Evolutionary conservation across 2,797 vertebrate genomes (phyloP), one percentile per base, ranked within the genome.

Genomic region (Periparus ater): DNA sequence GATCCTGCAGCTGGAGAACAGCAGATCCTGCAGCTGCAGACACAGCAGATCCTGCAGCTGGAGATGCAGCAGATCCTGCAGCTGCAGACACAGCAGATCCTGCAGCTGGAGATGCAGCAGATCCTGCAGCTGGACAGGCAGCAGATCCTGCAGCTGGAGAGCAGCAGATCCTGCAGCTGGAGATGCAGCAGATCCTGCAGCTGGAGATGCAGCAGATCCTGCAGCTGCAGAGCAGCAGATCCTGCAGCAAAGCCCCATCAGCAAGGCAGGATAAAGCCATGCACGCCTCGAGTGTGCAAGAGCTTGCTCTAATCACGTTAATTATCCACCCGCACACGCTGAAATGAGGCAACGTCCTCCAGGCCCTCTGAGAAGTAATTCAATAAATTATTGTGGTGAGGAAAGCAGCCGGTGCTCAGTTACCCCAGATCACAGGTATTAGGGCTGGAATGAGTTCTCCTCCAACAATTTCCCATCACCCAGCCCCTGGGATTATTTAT

Each of bases 241-340:
- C 2, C 1, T 2, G 9, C 11, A 29, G 7, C 3, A 4, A 8
- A 26, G 13, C 26, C 51, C 2, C 44, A 3, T 1, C 53, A 57
- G 72, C 23, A 9, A 13, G 48, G 17, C 29, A 36, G 36, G 17
- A 29, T 7, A 2, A 32, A 76, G 3, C 26, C 26, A 0, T 3
- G 19, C 29, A 1, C 17, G 6, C 18, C n/a, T 38, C 34, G 7
- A 11, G 47, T 5, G 51, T 53, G 71, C 38, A 13, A 5, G 3
- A 30, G 58, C 7, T n/a, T 26, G 53, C 19, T 65, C 18, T 32
- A 4, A 45, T 21, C 2, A 63, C 17, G 9, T 10, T 40, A n/a
- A 15, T 68, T 29, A 4, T 2, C 6, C 36, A 0, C 66, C 36
- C 2, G 4, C 40, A 17, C 17, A 4, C 11, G 0, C 22, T 4